Evolutionary conservation across 2,888 invertebrate genomes (phyloP).

Genomic region (Leptothorax acervorum): DNA sequence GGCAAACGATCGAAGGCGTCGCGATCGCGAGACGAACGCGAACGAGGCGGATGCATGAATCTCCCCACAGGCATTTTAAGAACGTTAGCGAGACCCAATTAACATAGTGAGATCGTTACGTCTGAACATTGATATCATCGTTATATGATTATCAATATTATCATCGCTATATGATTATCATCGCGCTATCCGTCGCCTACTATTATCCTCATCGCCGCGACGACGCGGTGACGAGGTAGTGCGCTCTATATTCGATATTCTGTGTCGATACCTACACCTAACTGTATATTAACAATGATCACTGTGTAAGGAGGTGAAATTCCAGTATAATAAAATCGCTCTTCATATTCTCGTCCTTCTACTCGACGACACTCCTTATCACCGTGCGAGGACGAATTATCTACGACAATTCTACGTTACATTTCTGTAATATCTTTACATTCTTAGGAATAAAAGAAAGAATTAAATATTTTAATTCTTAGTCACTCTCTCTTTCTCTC

Average conservation of each 20-base stretch:
- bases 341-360: constrained; percentile 34
- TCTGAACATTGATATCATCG: constrained; percentile 42
- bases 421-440: background rate
- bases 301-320: constrained; percentile 61
- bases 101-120: constrained; percentile 42
- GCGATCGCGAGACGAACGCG: constrained; percentile 2
- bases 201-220: constrained; percentile 12
- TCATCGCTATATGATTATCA: constrained; percentile 28
- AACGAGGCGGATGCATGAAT: background rate
- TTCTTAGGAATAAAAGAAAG: background rate
- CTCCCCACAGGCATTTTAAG: constrained; percentile 26
- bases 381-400: background rate
- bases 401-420: too few relatives aligned
- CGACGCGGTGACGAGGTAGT: constrained; percentile 50
- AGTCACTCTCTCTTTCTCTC: background rate
- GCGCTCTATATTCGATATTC: constrained; percentile 64
- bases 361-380: constrained; percentile 3
- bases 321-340: constrained; percentile 59
- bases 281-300: constrained; percentile 62
- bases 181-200: constrained; percentile 35
- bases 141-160: background rate
- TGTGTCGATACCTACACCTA: constrained; percentile 62
- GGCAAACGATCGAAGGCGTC: background rate
- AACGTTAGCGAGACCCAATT: constrained; percentile 21
- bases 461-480: background rate